Evolutionary conservation across 2,888 invertebrate species (phyloP), one percentile per base, ranked within the genome.

Genomic region (Melikaiella ostensackeni): DNA sequence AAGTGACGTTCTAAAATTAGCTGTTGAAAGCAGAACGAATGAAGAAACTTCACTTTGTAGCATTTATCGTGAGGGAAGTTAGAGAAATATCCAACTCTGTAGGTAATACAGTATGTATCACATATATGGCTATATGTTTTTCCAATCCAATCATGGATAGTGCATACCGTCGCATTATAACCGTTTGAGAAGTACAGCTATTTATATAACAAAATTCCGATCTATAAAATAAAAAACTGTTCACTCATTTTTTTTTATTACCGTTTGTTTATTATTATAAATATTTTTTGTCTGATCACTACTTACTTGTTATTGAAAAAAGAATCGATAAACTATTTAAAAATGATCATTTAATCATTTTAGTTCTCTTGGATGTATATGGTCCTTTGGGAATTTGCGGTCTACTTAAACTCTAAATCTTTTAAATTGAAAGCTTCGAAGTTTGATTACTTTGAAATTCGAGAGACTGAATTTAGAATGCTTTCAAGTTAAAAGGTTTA

Each of bases 361-460:
- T 2, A 13, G 6, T 27, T 27, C 21, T 59, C 11, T 13, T 59
- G 27, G 24, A 59, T 16, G 8, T 66, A 30, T 42, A 66, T 46
- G 30, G 19, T n/a, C 6, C 50, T 33, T 50, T 70, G 46, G 33
- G 46, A 70, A 70, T 50, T 70, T 50, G n/a, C 50, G 46, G 27
- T 50, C 70, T 16, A 70, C 30, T 46, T 70, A n/a, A 70, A 33
- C 50, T 70, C n/a, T 70, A 33, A 55, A 50, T 50, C 70, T 46
- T 50, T 55, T 70, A 70, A 70, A 50, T 70, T 70, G 70, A 70
- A 70, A 70, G 46, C n/a, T 30, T 70, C n/a, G 6, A 70, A 70
- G 46, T 70, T 70, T 70, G 30, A 70, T 70, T 70, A 21, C 50
- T 70, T 50, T 13, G 27, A 27, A 70, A 70, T 50, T 70, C 30